Percentiles rank a stretch among this genome's conserved stretches.
phyloP scores from a whole-genome alignment of 2,797 vertebrate species.

The Aphelocoma californica region DNA sequence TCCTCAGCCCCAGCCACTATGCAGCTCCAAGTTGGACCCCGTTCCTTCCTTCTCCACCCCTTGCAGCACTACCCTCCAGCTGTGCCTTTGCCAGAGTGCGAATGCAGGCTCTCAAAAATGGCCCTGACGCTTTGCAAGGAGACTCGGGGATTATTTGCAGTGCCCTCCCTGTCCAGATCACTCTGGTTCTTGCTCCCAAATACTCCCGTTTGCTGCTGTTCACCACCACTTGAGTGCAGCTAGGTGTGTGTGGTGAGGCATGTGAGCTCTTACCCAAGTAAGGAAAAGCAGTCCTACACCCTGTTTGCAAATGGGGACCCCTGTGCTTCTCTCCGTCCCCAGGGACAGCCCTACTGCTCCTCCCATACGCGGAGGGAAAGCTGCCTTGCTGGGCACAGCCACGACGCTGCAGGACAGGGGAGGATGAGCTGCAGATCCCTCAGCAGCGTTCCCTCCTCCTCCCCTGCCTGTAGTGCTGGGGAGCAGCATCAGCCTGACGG shows the following conservation, averaged over 20 bases:
- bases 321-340: background rate
- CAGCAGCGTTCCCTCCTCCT: background rate
- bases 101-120: background rate
- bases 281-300: background rate
- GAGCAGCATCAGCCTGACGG: background rate
- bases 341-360: background rate
- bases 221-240: background rate
- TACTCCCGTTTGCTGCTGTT: background rate
- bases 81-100: background rate
- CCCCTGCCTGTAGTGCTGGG: background rate
- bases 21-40: background rate
- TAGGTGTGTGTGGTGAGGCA: background rate
- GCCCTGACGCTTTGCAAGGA: background rate
- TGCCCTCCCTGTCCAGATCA: background rate
- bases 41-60: background rate
- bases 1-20: background rate
- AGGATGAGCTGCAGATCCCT: background rate
- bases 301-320: background rate
- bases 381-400: background rate
- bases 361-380: background rate
- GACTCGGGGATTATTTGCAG: background rate
- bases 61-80: background rate
- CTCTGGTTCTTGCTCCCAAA: background rate
- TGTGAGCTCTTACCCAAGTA: background rate
- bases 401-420: background rate